These are phyloP conservation scores for Porites rus DNA, from an alignment of 92 coral and sea anemone genomes.

Conservation along the genomic window DNA sequence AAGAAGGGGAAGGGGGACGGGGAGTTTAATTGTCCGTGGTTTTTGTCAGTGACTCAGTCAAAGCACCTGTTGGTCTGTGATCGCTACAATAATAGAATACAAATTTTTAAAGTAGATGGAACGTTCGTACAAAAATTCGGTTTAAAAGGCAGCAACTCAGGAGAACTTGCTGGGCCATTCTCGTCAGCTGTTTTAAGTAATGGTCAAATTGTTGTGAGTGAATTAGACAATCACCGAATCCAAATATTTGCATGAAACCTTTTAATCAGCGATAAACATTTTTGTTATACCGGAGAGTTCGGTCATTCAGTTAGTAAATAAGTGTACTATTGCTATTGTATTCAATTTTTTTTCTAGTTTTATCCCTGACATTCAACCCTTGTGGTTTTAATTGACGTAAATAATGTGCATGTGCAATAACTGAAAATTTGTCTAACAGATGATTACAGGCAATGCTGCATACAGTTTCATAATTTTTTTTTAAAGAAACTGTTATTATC, in stretches of 20 bases:
- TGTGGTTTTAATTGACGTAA: too few relatives aligned
- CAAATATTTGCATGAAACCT: background rate
- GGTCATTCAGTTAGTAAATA: too few relatives aligned
- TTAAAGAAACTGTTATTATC: too few relatives aligned
- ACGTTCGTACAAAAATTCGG: background rate
- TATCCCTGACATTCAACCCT: too few relatives aligned
- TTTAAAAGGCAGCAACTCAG: background rate
- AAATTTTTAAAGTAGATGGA: background rate
- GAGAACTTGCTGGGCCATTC: background rate
- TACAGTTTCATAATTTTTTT: too few relatives aligned
- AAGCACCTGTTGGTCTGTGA: constrained; percentile 2
- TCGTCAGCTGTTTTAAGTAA: background rate
- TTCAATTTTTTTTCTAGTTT: too few relatives aligned
- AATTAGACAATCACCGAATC: background rate
- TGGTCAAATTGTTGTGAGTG: constrained; percentile 2
- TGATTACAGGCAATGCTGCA: too few relatives aligned
- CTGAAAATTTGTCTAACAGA: too few relatives aligned
- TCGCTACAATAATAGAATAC: background rate
- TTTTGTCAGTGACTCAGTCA: constrained; percentile 5
- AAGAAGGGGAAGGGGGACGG: constrained; percentile 2
- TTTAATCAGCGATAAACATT: too few relatives aligned
- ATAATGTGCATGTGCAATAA: too few relatives aligned
- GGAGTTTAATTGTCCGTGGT: background rate
- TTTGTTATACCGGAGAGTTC: too few relatives aligned
- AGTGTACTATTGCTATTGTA: too few relatives aligned